Base-by-base conservation (phyloP, 2,797 vertebrate species). In the Lerista edwardsae region DNA sequence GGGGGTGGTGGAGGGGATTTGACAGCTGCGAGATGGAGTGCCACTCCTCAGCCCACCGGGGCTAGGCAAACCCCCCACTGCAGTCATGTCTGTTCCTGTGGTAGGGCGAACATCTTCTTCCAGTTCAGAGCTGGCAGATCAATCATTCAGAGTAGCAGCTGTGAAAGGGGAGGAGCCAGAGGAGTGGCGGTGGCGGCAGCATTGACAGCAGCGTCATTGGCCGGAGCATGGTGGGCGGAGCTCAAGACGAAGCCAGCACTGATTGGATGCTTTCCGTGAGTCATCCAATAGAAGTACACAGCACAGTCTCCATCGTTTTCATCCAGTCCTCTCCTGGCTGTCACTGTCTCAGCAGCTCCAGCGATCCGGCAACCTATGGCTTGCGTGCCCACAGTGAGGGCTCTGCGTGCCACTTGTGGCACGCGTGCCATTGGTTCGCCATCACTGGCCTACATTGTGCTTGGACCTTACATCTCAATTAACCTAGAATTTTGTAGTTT, bases 391-490 rank as follows among this genome's bases (percentile, higher is more conserved):
- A n/a, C n/a, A n/a, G n/a, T n/a, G n/a, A n/a, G n/a, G n/a, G n/a
- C n/a, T n/a, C n/a, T n/a, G n/a, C n/a, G n/a, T n/a, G n/a, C n/a
- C n/a, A n/a, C n/a, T n/a, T n/a, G n/a, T n/a, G n/a, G n/a, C n/a
- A n/a, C n/a, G n/a, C n/a, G n/a, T n/a, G n/a, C n/a, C n/a, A n/a
- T n/a, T n/a, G n/a, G n/a, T n/a, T n/a, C n/a, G n/a, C n/a, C n/a
- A n/a, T n/a, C n/a, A n/a, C n/a, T n/a, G n/a, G n/a, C n/a, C n/a
- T n/a, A n/a, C n/a, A n/a, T n/a, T n/a, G n/a, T 90, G 29, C 27
- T 92, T 76, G 76, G 29, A 27, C 90, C 75, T 93, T 85, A 92
- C 92, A 87, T 85, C 47, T 88, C 84, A 88, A 1, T 9, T 82
- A 86, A 79, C 89, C 88, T 76, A 76, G 61, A 79, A 82, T 90